Percentiles rank a stretch among this genome's conserved stretches.
phyloP scores from a whole-genome alignment of 2,113 vertebrate species.

The Cyphomyrus plagiostoma region DNA sequence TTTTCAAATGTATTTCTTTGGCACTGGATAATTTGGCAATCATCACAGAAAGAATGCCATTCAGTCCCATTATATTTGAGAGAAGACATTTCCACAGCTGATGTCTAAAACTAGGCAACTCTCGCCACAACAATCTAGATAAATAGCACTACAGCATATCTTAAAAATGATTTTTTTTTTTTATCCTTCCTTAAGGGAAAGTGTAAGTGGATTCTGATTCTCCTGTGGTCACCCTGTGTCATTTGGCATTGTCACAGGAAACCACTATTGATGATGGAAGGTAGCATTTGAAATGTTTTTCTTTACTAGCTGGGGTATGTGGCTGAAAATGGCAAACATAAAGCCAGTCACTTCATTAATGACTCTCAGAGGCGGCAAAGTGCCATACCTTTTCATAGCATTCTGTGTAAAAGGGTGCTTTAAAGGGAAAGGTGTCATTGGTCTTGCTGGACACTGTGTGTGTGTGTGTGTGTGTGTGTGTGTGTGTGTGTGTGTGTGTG shows the following conservation, averaged over 20 bases:
- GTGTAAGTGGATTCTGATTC: conserved; percentile 81
- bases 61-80: neutral
- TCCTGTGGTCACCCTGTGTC: conserved; percentile 20
- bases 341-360: neutral
- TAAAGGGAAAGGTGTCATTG: neutral
- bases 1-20: neutral
- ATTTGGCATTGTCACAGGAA: neutral
- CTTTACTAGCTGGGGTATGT: neutral
- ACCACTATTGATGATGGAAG: neutral
- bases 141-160: neutral
- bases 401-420: neutral
- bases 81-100: neutral
- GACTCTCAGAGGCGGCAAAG: neutral
- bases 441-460: neutral
- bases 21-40: neutral
- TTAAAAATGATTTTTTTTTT: neutral
- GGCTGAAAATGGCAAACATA: neutral
- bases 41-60: neutral
- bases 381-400: neutral
- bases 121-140: neutral
- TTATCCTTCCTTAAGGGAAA: conserved; percentile 57
- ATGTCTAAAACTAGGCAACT: neutral
- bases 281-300: neutral
- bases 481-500: neutral
- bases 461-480: no score